Evolutionary conservation across 30 jellyfish, hydroid and myxozoan species (phyloP).

Genomic region (Morbakka virulenta): DNA sequence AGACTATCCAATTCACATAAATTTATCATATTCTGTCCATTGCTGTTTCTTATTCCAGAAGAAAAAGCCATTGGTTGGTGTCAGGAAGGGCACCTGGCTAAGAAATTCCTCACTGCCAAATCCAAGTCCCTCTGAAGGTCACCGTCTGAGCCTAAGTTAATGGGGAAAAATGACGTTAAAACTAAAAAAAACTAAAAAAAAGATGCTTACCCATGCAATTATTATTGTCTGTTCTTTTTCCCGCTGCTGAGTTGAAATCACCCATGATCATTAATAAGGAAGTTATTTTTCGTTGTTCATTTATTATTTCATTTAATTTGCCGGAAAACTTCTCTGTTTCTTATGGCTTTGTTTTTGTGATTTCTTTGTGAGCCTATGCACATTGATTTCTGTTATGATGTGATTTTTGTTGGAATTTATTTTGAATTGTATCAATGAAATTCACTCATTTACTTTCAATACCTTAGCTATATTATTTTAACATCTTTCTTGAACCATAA

Average conservation of each 20-base stretch:
- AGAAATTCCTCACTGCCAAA: too few relatives aligned
- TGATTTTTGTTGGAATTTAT: too few relatives aligned
- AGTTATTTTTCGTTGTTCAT: constrained; percentile 23
- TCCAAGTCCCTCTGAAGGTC: too few relatives aligned
- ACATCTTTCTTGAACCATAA: constrained; percentile 26
- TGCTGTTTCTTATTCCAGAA: constrained; percentile 15
- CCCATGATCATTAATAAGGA: constrained; percentile 12
- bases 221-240: constrained; percentile 24
- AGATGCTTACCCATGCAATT: constrained; percentile 7
- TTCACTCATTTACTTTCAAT: too few relatives aligned
- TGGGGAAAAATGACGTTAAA: too few relatives aligned
- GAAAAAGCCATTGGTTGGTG: too few relatives aligned
- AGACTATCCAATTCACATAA: constrained; percentile 18
- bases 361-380: constrained; percentile 32
- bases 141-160: too few relatives aligned
- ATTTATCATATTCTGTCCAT: constrained; percentile 30
- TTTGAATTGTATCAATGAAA: too few relatives aligned
- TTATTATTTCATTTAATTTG: constrained; percentile 14
- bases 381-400: too few relatives aligned
- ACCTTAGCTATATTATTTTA: constrained; percentile 16
- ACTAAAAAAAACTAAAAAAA: too few relatives aligned
- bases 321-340: constrained; percentile 23
- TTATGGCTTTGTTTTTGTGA: constrained; percentile 28
- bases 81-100: too few relatives aligned
- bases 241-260: constrained; percentile 31